These are phyloP conservation scores for Dolichomitus sp. DNA, from an alignment of 2,888 invertebrate genomes.

Conservation along the genomic window DNA sequence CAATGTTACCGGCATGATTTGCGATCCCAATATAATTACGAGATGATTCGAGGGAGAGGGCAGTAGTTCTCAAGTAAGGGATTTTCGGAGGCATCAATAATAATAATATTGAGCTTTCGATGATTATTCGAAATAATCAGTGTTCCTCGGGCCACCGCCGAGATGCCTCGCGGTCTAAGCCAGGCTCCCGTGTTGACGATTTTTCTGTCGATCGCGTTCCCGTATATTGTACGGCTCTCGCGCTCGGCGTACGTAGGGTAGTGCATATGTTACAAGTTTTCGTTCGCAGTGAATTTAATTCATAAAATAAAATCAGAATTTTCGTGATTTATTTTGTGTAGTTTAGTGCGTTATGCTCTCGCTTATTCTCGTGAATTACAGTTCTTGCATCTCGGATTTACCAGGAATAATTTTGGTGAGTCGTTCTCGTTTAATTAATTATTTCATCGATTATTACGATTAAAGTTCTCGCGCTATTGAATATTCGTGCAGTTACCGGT, in stretches of 20 bases:
- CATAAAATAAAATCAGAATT: background rate
- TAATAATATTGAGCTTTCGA: too few relatives aligned
- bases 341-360: too few relatives aligned
- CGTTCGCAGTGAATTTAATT: background rate
- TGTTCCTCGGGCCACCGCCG: too few relatives aligned
- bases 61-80: background rate
- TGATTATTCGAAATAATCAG: too few relatives aligned
- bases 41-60: background rate
- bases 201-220: too few relatives aligned
- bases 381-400: background rate
- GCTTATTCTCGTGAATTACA: background rate
- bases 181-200: too few relatives aligned
- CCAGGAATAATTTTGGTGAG: background rate
- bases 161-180: too few relatives aligned
- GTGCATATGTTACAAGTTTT: background rate
- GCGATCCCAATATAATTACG: background rate
- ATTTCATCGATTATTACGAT: background rate
- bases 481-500: too few relatives aligned
- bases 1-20: background rate
- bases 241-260: background rate
- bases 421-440: background rate
- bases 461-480: too few relatives aligned
- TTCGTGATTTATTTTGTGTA: background rate
- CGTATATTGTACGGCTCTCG: too few relatives aligned
- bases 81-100: too few relatives aligned